Evolutionary conservation across 2,888 invertebrate genomes (phyloP).

Genomic region (Zygogramma bicolorata): DNA sequence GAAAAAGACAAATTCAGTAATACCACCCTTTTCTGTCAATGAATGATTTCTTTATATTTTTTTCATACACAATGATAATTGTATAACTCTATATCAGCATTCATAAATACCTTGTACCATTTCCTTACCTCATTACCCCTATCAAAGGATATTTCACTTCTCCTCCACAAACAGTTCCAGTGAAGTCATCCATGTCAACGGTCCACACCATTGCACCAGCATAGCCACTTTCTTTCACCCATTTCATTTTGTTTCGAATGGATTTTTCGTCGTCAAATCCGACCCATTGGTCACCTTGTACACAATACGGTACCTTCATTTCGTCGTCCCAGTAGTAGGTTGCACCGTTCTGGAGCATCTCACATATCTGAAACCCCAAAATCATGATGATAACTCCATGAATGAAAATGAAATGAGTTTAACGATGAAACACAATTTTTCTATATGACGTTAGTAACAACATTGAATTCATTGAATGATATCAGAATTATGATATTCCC

Average conservation of each 20-base stretch:
- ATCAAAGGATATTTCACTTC: constrained; percentile 91
- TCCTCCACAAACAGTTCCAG: constrained; percentile 84
- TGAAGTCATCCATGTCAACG: constrained; percentile 94
- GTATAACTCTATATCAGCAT: too few species aligned
- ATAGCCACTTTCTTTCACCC: constrained; percentile 88
- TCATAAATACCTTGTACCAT: too few species aligned
- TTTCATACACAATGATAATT: too few species aligned
- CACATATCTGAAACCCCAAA: constrained; percentile 84
- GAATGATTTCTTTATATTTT: too few species aligned
- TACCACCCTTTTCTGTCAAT: too few species aligned
- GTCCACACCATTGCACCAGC: constrained; percentile 98
- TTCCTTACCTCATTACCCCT: constrained; percentile 85
- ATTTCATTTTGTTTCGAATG: constrained; percentile 90
- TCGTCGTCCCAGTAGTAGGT: constrained; percentile 95
- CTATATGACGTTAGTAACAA: too few species aligned
- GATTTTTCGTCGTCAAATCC: constrained; percentile 90
- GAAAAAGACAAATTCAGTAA: too few species aligned
- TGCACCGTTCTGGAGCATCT: constrained; percentile 87
- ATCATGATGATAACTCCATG: too few species aligned
- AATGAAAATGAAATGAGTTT: too few species aligned
- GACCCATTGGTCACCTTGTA: constrained; percentile 92
- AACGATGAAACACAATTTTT: too few species aligned
- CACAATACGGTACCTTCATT: constrained; percentile 95
- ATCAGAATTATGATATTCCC: too few species aligned
- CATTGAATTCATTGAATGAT: too few species aligned